Evolutionary conservation across 2,113 vertebrate species (phyloP).

Genomic region (Myodes glareolus): DNA sequence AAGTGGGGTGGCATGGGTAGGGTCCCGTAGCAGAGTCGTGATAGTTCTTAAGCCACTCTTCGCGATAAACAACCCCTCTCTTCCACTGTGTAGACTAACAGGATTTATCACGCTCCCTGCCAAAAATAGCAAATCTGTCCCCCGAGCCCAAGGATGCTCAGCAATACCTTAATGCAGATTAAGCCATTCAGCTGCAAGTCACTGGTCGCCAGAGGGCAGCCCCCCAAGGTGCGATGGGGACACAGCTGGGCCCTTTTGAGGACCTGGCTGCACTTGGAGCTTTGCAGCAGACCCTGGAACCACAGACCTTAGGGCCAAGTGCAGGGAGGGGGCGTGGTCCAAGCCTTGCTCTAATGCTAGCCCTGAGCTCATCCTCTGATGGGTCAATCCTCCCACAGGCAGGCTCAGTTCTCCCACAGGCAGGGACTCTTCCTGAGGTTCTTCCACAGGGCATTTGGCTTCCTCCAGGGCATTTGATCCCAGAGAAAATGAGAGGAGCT

Average conservation of each 20-base stretch:
- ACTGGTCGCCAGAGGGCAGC: constrained; percentile 68
- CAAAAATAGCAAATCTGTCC: constrained; percentile 87
- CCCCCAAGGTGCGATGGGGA: background rate
- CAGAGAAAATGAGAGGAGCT: background rate
- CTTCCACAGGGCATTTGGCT: background rate
- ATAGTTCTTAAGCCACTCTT: background rate
- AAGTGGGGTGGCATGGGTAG: background rate
- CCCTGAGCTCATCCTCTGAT: background rate
- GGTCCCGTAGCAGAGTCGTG: background rate
- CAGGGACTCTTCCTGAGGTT: background rate
- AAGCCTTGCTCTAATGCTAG: background rate
- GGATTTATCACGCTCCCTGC: constrained; percentile 81
- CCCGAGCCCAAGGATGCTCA: constrained; percentile 81
- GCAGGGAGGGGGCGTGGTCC: background rate
- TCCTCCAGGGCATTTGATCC: background rate
- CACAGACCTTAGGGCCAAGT: background rate
- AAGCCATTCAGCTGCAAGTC: constrained; percentile 77
- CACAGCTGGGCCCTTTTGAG: background rate
- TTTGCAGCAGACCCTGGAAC: background rate
- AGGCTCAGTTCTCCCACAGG: background rate
- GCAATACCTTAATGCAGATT: constrained; percentile 87
- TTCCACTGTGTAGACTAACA: constrained; percentile 65
- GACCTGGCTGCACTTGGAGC: accelerated
- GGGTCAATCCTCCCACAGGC: background rate
- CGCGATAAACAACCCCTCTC: constrained; percentile 39